These are phyloP conservation scores for Anorthoa munda DNA, from an alignment of 2,888 invertebrate genomes.

Conservation along the genomic window DNA sequence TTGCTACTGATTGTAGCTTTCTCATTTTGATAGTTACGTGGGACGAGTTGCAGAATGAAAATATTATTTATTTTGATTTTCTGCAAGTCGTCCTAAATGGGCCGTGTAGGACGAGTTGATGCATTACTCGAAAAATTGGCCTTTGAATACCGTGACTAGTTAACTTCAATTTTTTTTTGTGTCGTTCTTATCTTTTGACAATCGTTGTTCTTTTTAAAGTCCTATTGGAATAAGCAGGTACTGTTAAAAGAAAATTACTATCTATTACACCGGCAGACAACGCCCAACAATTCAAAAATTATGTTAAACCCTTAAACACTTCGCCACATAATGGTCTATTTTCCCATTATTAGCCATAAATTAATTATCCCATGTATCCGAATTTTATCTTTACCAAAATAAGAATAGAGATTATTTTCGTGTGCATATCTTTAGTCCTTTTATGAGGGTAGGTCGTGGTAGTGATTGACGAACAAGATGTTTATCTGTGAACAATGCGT, in stretches of 20 bases:
- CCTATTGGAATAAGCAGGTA: neutral
- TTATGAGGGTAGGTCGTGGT: slow-evolving; percentile 75
- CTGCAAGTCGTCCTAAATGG: too few relatives aligned
- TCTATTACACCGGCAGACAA: slow-evolving; percentile 40
- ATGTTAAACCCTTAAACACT: slow-evolving; percentile 74
- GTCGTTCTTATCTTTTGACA: neutral
- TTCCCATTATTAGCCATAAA: slow-evolving; percentile 74
- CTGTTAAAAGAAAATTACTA: slow-evolving; percentile 32
- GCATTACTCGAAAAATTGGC: too few relatives aligned
- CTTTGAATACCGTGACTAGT: too few relatives aligned
- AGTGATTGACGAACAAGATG: slow-evolving; percentile 85
- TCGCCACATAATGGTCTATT: slow-evolving; percentile 75
- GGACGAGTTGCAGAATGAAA: too few relatives aligned
- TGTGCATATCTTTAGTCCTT: slow-evolving; percentile 28
- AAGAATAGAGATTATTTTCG: slow-evolving; percentile 33
- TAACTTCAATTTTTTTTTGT: too few relatives aligned
- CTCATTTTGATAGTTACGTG: too few relatives aligned
- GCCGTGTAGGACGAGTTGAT: too few relatives aligned
- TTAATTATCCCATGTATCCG: slow-evolving; percentile 47
- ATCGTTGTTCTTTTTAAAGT: neutral
- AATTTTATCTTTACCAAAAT: slow-evolving; percentile 21
- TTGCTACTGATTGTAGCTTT: too few relatives aligned
- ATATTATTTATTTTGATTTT: too few relatives aligned
- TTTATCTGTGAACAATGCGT: slow-evolving; percentile 87
- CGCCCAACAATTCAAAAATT: slow-evolving; percentile 74